Percentiles rank a stretch among this genome's conserved stretches.
These are phyloP conservation scores for Tauraco erythrolophus DNA, from an alignment of 2,113 vertebrate genomes.

Conservation along the genomic window DNA sequence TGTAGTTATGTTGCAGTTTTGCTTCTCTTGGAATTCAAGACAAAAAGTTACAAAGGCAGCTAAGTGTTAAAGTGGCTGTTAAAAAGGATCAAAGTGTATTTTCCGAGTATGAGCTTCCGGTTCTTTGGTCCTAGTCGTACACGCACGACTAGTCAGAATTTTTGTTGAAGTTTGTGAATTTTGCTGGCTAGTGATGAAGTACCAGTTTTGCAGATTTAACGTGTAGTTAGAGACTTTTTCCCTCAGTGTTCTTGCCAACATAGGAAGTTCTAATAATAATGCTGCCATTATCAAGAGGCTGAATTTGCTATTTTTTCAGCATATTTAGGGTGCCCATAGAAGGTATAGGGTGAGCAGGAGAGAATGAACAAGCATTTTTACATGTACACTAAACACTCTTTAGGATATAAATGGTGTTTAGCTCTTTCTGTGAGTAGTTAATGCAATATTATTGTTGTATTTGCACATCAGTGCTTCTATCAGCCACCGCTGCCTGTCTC, in stretches of 20 bases:
- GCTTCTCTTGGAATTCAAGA: background rate
- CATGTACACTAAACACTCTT: background rate
- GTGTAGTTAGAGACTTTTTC: background rate
- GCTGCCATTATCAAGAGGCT: background rate
- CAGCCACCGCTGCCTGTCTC: accelerated
- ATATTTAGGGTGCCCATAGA: background rate
- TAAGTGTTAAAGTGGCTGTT: background rate
- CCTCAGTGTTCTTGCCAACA: background rate
- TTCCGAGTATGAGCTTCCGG: background rate
- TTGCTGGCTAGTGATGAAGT: background rate
- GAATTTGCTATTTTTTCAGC: background rate
- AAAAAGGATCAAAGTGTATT: background rate
- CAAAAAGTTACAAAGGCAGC: background rate
- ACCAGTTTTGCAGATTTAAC: background rate
- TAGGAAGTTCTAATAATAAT: background rate
- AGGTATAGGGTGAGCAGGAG: background rate
- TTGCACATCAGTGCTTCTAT: background rate
- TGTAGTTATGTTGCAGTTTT: background rate
- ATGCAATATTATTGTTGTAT: background rate
- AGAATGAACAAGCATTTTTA: background rate
- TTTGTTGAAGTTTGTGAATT: background rate
- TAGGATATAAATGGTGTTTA: background rate
- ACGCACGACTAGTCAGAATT: background rate
- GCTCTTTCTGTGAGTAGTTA: background rate
- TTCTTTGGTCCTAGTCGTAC: background rate